Conservation (phyloP, 2,888 invertebrate genomes). For the Mantis religiosa region DNA sequence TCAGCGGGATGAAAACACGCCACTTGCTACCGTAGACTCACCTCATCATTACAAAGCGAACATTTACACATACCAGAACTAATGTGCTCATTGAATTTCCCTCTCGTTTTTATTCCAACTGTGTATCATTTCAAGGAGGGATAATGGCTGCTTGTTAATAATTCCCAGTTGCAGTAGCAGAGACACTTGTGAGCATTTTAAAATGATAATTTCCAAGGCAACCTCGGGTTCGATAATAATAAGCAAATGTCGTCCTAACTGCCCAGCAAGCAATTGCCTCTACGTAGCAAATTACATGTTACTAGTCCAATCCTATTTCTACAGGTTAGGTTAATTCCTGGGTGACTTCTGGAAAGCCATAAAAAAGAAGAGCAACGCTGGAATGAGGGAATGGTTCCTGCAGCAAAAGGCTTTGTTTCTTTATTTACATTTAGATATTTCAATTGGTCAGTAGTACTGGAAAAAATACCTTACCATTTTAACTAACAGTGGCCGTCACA, state of each 20-base stretch:
- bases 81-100: conserved; percentile 5
- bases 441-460: too few species aligned
- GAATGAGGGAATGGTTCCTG: neutral
- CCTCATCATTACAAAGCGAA: conserved; percentile 1
- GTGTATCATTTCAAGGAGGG: neutral
- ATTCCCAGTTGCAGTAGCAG: neutral
- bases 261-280: neutral
- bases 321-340: neutral
- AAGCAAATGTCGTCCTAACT: neutral
- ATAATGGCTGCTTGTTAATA: neutral
- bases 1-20: conserved; percentile 13
- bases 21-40: conserved; percentile 26
- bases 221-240: neutral
- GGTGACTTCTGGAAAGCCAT: neutral
- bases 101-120: neutral
- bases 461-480: too few species aligned
- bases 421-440: neutral
- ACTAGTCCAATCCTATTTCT: neutral
- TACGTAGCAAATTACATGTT: neutral
- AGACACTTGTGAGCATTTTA: conserved; percentile 9
- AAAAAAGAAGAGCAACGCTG: neutral
- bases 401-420: neutral
- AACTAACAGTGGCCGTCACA: too few species aligned
- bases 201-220: neutral
- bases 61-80: conserved; percentile 17